Evolutionary conservation across 1,140 invertebrate genomes (phyloP).

Genomic region (Cephus cinctus): DNA sequence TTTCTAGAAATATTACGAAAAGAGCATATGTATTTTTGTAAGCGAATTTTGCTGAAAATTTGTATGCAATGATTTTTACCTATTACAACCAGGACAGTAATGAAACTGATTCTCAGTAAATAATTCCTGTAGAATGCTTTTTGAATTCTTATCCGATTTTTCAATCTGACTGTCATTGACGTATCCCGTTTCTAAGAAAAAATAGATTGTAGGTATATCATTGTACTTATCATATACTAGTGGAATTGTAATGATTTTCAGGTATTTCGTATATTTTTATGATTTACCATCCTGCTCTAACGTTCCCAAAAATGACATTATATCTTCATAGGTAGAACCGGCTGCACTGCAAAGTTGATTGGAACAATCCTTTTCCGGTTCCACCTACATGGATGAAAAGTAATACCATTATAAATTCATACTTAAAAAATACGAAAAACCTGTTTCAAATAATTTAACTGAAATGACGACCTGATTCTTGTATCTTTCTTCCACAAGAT

Average conservation of each 20-base stretch:
- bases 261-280: too few species aligned
- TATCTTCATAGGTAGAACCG: constrained; percentile 42
- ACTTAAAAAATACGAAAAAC: neutral
- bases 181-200: too few species aligned
- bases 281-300: constrained; percentile 31
- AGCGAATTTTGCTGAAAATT: neutral
- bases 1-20: neutral
- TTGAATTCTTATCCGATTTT: too few species aligned
- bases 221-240: too few species aligned
- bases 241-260: too few species aligned
- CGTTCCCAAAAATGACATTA: constrained; percentile 41
- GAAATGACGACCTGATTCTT: constrained; percentile 20
- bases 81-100: constrained; percentile 1
- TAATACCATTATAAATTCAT: constrained; percentile 8
- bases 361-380: constrained; percentile 39
- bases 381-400: constrained; percentile 24
- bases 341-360: constrained; percentile 7
- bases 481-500: constrained; percentile 11
- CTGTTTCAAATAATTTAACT: constrained; percentile 3
- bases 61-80: too few species aligned
- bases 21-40: neutral
- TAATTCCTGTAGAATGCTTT: neutral
- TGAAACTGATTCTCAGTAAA: neutral
- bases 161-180: too few species aligned
- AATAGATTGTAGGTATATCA: too few species aligned